Conservation (phyloP, 2,888 invertebrate genomes). For the Agrotis exclamationis region DNA sequence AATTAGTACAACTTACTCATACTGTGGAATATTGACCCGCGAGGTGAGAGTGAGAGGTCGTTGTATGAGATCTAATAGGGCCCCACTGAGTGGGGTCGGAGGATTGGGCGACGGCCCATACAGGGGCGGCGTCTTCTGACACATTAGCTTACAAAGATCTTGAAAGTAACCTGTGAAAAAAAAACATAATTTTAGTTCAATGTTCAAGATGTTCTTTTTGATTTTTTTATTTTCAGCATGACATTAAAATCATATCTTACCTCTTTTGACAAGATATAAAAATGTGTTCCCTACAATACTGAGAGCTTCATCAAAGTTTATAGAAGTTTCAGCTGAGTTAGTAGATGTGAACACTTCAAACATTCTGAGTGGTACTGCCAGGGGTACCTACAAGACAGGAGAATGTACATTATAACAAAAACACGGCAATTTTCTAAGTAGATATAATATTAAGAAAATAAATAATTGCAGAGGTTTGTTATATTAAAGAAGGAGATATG, state of each 20-base stretch:
- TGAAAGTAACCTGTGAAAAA: conserved; percentile 92
- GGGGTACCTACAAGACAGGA: conserved; percentile 81
- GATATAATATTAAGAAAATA: no score
- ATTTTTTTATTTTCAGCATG: not conserved
- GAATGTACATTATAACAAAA: not conserved
- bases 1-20: conserved; percentile 81
- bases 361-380: conserved; percentile 95
- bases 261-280: conserved; percentile 91
- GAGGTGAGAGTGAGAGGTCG: conserved; percentile 93
- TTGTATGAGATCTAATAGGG: conserved; percentile 94
- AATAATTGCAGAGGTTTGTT: no score
- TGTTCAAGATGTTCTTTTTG: not conserved
- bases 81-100: conserved; percentile 94
- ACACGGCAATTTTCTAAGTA: no score
- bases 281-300: conserved; percentile 84
- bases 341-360: conserved; percentile 94
- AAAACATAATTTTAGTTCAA: not conserved
- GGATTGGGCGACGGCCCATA: conserved; percentile 93
- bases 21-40: conserved; percentile 82
- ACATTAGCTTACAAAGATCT: conserved; percentile 93
- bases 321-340: conserved; percentile 79
- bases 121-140: conserved; percentile 93
- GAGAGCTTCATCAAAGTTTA: conserved; percentile 79
- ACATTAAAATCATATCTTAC: conserved; percentile 70
- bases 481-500: no score